Evolutionary conservation across 1,140 invertebrate species (phyloP), one percentile per base, ranked within the genome.

Genomic region (Zaprionus ghesquierei): DNA sequence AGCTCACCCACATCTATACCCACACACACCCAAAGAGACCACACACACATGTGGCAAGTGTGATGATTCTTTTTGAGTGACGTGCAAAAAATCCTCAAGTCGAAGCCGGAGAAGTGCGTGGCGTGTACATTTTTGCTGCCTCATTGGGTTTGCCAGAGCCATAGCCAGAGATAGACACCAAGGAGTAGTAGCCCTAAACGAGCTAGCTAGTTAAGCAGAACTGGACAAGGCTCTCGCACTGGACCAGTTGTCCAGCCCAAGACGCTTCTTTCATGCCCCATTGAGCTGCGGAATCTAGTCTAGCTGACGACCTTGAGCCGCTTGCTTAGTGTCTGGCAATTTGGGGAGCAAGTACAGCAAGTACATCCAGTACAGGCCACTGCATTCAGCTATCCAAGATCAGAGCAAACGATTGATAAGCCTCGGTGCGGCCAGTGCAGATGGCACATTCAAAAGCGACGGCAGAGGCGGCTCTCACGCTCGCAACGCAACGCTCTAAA

Each of bases 341-440:
- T 79, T 56, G 22, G 65, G 65, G 70, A 71, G 59, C 79, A 81
- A 79, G 33, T 63, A 38, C 15, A 15, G 33, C 18, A 10, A n/a
- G 35, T 5, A 12, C 15, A 58, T n/a, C n/a, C n/a, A n/a, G n/a
- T n/a, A 65, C 35, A 69, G 56, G 65, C 61, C 27, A 38, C 35
- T 35, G 27, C 50, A 58, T 53, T 29, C 25, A 15, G 29, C 20
- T 56, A 44, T 31, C 55, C 22, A 61, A 59, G 54, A 51, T 68
- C 44, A 87, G 75, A 46, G 51, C 38, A 74, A 80, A 71, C 71
- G 73, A 75, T 87, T 82, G 82, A 87, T 87, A 87, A 87, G 84
- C 64, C 38, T 31, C 50, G 54, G 82, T 29, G n/a, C 10, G 22
- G 22, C 4, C 35, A 41, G 2, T 2, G 46, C 27, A 29, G 53